A percentile compares a stretch with the other conserved stretches of the same genome.
These are phyloP conservation scores for Delphinus delphis DNA, from an alignment of 2,113 vertebrate species.

Conservation along the genomic window DNA sequence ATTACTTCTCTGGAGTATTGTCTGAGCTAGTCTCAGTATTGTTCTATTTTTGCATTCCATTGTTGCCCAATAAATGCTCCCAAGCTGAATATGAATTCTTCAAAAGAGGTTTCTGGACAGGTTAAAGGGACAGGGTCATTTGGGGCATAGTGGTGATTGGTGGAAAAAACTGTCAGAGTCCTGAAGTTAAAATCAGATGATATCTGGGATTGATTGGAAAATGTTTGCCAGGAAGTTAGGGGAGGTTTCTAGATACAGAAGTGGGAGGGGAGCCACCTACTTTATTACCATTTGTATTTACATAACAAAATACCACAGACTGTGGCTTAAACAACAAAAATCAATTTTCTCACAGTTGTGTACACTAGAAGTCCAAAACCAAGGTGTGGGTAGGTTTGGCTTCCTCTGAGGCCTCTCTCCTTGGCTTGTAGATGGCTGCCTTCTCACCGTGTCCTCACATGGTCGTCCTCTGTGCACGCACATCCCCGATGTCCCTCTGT, in stretches of 20 bases:
- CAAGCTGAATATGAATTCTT: not conserved
- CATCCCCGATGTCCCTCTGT: not conserved
- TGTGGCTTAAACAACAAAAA: not conserved
- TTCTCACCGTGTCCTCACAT: not conserved
- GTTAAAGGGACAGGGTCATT: not conserved
- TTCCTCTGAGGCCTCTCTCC: not conserved
- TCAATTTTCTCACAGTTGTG: not conserved
- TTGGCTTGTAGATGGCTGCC: not conserved
- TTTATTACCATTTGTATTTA: not conserved
- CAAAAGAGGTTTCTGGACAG: not conserved
- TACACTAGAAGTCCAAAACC: not conserved
- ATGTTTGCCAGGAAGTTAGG: not conserved
- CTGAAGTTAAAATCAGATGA: not conserved
- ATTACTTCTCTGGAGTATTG: not conserved
- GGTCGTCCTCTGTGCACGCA: not conserved
- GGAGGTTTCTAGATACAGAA: not conserved
- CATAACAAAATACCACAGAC: not conserved
- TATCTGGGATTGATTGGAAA: not conserved
- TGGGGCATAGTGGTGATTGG: not conserved
- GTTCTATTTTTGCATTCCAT: not conserved
- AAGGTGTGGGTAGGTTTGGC: not conserved
- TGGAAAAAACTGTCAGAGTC: not conserved
- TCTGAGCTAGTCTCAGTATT: not conserved
- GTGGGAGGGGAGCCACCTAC: not conserved
- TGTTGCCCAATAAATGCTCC: not conserved